Evolutionary conservation across 2,113 vertebrate genomes (phyloP).

Genomic region (Glaucidium brasilianum): DNA sequence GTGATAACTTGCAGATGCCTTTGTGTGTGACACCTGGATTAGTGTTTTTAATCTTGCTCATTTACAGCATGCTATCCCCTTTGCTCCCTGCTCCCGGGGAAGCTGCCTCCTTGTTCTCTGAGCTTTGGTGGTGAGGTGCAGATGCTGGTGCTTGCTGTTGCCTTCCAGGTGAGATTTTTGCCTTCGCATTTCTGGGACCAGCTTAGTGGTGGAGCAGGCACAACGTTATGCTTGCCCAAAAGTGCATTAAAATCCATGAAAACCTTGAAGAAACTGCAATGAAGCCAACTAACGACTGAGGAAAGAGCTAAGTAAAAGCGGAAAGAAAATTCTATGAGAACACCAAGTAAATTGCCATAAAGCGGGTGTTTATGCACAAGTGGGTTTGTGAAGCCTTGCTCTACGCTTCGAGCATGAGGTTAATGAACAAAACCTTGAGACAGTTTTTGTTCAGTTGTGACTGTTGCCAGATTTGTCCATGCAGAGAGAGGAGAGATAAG

Average conservation of each 20-base stretch:
- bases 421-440: not conserved
- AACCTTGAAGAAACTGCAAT: not conserved
- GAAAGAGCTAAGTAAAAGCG: not conserved
- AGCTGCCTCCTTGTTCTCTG: not conserved
- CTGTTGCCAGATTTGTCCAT: not conserved
- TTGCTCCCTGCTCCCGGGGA: not conserved
- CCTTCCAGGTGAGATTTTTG: not conserved
- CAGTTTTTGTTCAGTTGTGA: not conserved
- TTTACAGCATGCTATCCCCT: not conserved
- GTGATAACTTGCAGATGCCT: not conserved
- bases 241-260: not conserved
- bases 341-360: not conserved
- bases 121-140: not conserved
- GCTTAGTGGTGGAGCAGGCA: not conserved
- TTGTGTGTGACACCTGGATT: not conserved
- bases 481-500: not conserved
- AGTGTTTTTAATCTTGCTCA: not conserved
- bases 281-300: not conserved
- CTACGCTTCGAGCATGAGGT: rapidly evolving
- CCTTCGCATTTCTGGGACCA: not conserved
- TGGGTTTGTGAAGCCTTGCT: not conserved
- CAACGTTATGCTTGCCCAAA: not conserved
- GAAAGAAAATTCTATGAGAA: not conserved
- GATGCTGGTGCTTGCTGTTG: not conserved
- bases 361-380: not conserved